These are phyloP conservation scores for Python bivittatus DNA, from an alignment of 2,113 vertebrate genomes.

Conservation along the genomic window DNA sequence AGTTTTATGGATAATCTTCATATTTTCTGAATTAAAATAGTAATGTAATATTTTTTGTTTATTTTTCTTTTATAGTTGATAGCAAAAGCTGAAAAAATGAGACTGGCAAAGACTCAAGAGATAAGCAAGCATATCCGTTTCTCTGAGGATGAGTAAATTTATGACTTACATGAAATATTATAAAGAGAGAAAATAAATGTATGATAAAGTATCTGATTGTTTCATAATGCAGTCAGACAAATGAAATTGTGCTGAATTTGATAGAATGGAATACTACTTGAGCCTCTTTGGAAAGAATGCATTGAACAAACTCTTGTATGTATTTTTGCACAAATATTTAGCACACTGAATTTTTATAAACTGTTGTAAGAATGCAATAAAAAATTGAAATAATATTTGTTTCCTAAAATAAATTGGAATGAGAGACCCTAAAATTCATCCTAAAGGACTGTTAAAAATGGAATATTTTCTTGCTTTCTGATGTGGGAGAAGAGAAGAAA, in stretches of 20 bases:
- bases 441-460: neutral
- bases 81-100: conserved; percentile 93
- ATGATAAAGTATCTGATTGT: conserved; percentile 12
- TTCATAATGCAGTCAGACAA: conserved; percentile 28
- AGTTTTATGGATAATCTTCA: neutral
- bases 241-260: conserved; percentile 36
- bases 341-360: conserved; percentile 60
- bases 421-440: neutral
- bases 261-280: conserved; percentile 55
- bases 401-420: neutral
- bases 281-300: conserved; percentile 36
- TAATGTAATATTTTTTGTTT: neutral
- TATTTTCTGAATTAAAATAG: neutral
- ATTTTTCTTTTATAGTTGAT: conserved; percentile 80
- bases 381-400: conserved; percentile 42
- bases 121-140: conserved; percentile 89
- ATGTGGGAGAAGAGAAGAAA: neutral
- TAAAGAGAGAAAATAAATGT: neutral
- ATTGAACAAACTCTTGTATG: conserved; percentile 39
- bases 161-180: conserved; percentile 1
- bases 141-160: conserved; percentile 78
- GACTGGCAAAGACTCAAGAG: conserved; percentile 85
- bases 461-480: neutral
- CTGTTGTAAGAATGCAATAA: conserved; percentile 57
- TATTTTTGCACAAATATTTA: conserved; percentile 52